phyloP scores from a whole-genome alignment of 2,797 vertebrate genomes.

The Sebastes cheni region DNA sequence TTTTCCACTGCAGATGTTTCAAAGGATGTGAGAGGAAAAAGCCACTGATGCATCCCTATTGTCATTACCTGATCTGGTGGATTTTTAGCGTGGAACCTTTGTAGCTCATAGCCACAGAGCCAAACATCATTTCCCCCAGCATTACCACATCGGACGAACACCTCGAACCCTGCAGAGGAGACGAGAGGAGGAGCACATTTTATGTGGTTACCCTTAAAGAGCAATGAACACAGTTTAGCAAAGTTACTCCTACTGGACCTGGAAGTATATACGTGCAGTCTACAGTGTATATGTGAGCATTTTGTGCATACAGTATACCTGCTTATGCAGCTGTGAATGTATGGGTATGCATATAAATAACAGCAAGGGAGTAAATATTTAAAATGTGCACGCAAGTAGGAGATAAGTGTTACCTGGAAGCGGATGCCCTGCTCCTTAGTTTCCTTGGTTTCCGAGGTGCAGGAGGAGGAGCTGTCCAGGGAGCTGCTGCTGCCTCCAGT shows the following conservation, averaged over 20 bases:
- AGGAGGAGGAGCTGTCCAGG: constrained; percentile 92
- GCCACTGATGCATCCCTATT: neutral
- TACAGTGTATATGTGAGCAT: neutral
- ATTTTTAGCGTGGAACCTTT: constrained; percentile 98
- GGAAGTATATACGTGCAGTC: neutral
- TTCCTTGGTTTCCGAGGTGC: constrained; percentile 88
- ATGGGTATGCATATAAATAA: neutral
- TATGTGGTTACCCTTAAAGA: neutral
- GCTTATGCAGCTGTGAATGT: neutral
- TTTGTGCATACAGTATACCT: neutral
- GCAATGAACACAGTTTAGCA: neutral
- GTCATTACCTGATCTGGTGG: constrained; percentile 93
- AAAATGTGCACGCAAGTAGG: neutral
- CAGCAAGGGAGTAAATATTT: neutral
- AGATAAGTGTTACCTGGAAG: constrained; percentile 71
- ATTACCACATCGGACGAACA: constrained; percentile 96
- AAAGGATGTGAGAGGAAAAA: neutral
- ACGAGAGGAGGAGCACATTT: neutral
- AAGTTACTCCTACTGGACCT: neutral
- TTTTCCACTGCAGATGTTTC: neutral
- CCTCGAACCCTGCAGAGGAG: constrained; percentile 83
- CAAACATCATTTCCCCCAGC: constrained; percentile 99
- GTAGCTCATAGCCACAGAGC: constrained; percentile 99
- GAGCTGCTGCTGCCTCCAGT: constrained; percentile 96
- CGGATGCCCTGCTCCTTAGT: constrained; percentile 84